These are phyloP conservation scores for Oxytorus armatus DNA, from an alignment of 2,888 invertebrate species.

Conservation along the genomic window DNA sequence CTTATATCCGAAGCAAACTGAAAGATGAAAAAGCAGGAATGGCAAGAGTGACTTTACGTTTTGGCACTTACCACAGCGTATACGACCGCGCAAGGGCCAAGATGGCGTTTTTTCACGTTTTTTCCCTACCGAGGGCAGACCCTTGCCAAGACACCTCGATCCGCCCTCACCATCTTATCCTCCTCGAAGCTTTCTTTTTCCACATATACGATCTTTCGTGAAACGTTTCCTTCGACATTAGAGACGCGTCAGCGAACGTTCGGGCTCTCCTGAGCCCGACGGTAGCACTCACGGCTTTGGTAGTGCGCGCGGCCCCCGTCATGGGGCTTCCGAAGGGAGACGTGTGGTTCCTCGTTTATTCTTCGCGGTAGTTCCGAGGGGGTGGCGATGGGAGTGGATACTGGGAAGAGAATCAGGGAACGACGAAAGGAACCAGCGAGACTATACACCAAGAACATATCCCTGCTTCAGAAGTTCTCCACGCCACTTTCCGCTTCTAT, in stretches of 20 bases:
- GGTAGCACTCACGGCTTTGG: constrained; percentile 49
- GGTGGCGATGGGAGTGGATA: constrained; percentile 58
- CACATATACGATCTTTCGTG: constrained; percentile 28
- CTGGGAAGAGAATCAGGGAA: constrained; percentile 53
- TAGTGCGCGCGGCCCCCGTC: constrained; percentile 23
- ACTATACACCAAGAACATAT: constrained; percentile 75
- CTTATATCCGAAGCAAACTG: too few species aligned
- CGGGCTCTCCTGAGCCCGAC: constrained; percentile 50
- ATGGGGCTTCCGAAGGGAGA: constrained; percentile 55
- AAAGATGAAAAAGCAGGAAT: not conserved
- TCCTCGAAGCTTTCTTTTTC: constrained; percentile 13
- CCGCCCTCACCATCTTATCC: constrained; percentile 14
- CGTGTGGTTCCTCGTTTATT: constrained; percentile 41
- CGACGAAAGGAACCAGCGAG: constrained; percentile 61
- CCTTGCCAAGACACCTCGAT: constrained; percentile 44
- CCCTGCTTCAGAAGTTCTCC: constrained; percentile 82
- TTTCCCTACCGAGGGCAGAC: constrained; percentile 20
- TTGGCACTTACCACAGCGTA: not conserved
- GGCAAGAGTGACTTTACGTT: not conserved
- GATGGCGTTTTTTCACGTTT: constrained; percentile 44
- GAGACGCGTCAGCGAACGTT: constrained; percentile 63
- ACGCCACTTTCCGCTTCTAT: constrained; percentile 83
- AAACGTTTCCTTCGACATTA: constrained; percentile 64
- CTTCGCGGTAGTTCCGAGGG: constrained; percentile 40
- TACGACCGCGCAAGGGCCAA: constrained; percentile 37